A percentile compares a stretch with the other conserved stretches of the same genome.
Conservation (phyloP, 2,797 vertebrate genomes). For the Rhynchotus rufescens region DNA sequence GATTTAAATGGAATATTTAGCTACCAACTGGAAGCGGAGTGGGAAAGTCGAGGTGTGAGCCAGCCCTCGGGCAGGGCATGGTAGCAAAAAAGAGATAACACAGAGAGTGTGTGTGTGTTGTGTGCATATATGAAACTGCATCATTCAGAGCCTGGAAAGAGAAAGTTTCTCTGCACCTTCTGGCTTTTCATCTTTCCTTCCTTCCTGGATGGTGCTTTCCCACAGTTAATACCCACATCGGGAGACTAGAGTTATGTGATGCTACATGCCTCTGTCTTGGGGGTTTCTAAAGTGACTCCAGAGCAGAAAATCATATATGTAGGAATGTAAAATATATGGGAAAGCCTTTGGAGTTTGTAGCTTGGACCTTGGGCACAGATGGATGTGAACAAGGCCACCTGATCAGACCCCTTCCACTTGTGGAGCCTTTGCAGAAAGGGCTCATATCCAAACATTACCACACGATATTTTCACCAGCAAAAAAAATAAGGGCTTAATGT, state of each 20-base stretch:
- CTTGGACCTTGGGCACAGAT: background rate
- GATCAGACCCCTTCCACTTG: background rate
- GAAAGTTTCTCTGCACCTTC: background rate
- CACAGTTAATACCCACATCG: background rate
- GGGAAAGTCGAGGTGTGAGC: conserved; percentile 8
- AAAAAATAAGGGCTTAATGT: background rate
- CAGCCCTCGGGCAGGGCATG: background rate
- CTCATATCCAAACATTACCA: background rate
- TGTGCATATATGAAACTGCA: background rate
- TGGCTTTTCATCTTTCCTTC: background rate
- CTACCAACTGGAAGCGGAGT: background rate
- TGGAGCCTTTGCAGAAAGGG: background rate
- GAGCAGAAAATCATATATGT: background rate
- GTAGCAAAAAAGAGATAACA: background rate
- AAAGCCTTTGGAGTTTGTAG: background rate
- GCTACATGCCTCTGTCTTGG: background rate
- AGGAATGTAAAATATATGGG: background rate
- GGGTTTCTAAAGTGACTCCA: background rate
- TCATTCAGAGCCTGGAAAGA: background rate
- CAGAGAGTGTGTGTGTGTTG: background rate
- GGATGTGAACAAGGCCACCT: background rate
- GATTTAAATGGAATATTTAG: conserved; percentile 13
- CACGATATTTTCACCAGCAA: background rate
- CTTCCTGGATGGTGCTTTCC: background rate
- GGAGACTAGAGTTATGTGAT: background rate